Percentiles rank a stretch among this genome's conserved stretches.
Evolutionary conservation across 1,140 invertebrate species (phyloP).

Genomic region (Drosophila mauritiana): DNA sequence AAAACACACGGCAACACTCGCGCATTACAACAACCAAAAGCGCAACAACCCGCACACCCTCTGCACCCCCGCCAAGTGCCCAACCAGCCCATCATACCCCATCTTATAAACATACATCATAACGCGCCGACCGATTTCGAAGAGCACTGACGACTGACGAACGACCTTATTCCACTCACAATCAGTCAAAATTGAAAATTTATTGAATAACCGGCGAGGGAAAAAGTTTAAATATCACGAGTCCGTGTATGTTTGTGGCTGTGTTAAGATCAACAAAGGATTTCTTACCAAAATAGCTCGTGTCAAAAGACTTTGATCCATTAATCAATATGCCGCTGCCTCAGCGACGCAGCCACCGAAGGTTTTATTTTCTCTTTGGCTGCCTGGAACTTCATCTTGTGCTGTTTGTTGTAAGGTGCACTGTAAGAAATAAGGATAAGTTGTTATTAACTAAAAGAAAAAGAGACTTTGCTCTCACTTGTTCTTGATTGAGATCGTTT

Average conservation of each 20-base stretch:
- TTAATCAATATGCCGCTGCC: slow-evolving; percentile 83
- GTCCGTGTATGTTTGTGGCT: slow-evolving; percentile 51
- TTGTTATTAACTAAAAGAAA: too few species aligned
- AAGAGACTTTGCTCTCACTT: too few species aligned
- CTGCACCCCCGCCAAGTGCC: slow-evolving; percentile 6
- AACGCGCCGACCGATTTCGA: slow-evolving; percentile 63
- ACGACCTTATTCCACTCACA: slow-evolving; percentile 84
- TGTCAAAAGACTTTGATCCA: slow-evolving; percentile 85
- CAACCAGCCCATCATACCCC: slow-evolving; percentile 5
- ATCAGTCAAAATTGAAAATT: slow-evolving; percentile 85
- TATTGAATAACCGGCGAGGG: slow-evolving; percentile 78
- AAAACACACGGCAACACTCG: slow-evolving; percentile 59
- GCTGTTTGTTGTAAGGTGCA: slow-evolving; percentile 35
- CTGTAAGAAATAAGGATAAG: background rate
- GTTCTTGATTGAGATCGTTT: too few species aligned
- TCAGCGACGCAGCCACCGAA: slow-evolving; percentile 50
- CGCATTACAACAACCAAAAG: slow-evolving; percentile 67
- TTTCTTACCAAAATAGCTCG: slow-evolving; percentile 84
- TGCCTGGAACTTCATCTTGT: slow-evolving; percentile 33
- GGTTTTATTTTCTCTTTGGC: slow-evolving; percentile 57
- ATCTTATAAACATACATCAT: slow-evolving; percentile 74
- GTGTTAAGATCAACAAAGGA: slow-evolving; percentile 84
- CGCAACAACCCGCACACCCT: slow-evolving; percentile 44
- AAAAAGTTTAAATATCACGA: slow-evolving; percentile 41
- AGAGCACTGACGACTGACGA: slow-evolving; percentile 69